Evolutionary conservation across 2,113 vertebrate species (phyloP).

Genomic region (Gnathonemus longibarbis): DNA sequence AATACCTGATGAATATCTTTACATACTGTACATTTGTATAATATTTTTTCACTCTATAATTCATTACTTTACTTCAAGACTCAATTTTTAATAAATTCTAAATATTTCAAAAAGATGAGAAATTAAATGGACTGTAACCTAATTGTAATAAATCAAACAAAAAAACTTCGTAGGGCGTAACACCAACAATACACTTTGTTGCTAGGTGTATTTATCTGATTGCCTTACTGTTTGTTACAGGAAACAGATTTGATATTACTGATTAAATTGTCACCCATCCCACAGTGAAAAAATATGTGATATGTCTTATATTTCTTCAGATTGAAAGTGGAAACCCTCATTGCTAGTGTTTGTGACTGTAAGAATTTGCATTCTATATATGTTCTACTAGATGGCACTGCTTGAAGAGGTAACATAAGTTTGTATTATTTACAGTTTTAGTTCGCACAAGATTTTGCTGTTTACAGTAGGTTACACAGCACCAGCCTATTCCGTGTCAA

Average conservation of each 20-base stretch:
- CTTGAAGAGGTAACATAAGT: neutral
- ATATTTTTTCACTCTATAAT: no score
- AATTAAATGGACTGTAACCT: neutral
- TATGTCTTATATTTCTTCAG: neutral
- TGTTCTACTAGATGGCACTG: neutral
- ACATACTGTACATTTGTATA: neutral
- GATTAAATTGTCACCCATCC: neutral
- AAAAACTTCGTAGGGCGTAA: neutral
- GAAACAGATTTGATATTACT: neutral
- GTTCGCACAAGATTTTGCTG: neutral
- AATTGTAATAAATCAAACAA: neutral
- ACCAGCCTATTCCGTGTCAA: neutral
- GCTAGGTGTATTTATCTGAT: neutral
- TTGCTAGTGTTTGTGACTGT: neutral
- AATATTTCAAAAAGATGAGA: no score
- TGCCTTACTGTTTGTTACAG: neutral
- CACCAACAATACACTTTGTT: neutral
- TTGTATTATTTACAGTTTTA: neutral
- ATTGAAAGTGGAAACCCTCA: neutral
- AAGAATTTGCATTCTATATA: neutral
- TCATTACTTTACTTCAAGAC: no score
- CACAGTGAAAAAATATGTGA: neutral
- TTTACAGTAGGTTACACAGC: neutral
- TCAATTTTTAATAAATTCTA: no score
- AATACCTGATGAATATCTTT: neutral